phyloP scores from a whole-genome alignment of 2,888 invertebrate genomes.

The Ophion ellenae region DNA sequence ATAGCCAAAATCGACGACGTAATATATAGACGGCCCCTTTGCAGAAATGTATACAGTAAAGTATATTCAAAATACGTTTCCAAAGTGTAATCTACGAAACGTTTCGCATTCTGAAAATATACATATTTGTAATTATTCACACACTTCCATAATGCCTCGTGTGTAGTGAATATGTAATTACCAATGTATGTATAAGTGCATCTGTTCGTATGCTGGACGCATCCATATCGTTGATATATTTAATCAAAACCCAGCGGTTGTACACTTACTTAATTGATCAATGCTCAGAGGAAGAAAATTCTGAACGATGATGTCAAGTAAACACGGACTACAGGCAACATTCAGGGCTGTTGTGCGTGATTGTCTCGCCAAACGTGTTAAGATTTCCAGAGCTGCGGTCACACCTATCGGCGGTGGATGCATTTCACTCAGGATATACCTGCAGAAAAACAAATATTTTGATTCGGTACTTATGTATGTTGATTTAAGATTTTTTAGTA shows the following conservation, averaged over 20 bases:
- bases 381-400: constrained; percentile 90
- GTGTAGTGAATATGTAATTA: no score
- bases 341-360: constrained; percentile 88
- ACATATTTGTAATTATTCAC: no score
- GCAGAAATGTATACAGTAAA: no score
- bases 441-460: constrained; percentile 78
- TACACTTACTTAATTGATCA: constrained; percentile 70
- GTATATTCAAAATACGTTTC: no score
- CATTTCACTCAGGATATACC: constrained; percentile 90
- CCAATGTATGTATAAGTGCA: neutral
- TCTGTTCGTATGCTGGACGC: neutral
- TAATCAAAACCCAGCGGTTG: neutral
- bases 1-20: no score
- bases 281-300: constrained; percentile 86
- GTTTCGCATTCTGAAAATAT: no score
- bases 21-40: no score
- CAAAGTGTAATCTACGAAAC: no score
- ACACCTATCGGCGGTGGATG: constrained; percentile 90
- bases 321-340: constrained; percentile 87
- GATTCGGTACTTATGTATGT: no score
- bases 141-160: no score
- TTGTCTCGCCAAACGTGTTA: constrained; percentile 92
- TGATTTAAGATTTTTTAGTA: no score
- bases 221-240: no score
- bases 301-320: constrained; percentile 87